These are phyloP conservation scores for Hippoglossus stenolepis DNA, from an alignment of 2,113 vertebrate species.

Conservation along the genomic window DNA sequence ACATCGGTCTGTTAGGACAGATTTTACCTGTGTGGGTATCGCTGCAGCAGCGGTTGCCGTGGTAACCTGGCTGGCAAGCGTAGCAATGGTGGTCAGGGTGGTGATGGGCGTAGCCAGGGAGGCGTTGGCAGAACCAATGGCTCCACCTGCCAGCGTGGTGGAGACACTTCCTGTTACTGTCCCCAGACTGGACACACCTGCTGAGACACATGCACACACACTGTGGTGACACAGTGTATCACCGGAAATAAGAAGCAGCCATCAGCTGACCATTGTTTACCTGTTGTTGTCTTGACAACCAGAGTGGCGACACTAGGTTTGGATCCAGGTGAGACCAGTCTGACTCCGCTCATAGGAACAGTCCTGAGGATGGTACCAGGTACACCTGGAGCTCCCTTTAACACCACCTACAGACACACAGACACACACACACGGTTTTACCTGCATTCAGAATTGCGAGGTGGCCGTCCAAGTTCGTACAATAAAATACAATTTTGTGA, in stretches of 20 bases:
- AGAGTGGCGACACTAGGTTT: conserved; percentile 88
- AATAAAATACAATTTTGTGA: no score
- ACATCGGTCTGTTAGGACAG: background rate
- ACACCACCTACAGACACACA: conserved; percentile 82
- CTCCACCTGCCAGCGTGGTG: conserved; percentile 79
- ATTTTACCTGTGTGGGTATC: conserved; percentile 84
- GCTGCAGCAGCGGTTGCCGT: conserved; percentile 76
- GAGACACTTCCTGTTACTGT: conserved; percentile 86
- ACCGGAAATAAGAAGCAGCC: background rate
- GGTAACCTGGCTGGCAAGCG: conserved; percentile 86
- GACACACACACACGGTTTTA: no score
- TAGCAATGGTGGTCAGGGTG: conserved; percentile 85
- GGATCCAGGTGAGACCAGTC: conserved; percentile 86
- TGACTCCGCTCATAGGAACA: conserved; percentile 87
- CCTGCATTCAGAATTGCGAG: no score
- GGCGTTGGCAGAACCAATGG: conserved; percentile 76
- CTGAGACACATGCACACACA: background rate
- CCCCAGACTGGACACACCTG: conserved; percentile 86
- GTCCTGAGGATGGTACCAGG: conserved; percentile 89
- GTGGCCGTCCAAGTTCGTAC: no score
- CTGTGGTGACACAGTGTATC: background rate
- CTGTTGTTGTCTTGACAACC: conserved; percentile 90
- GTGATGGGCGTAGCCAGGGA: conserved; percentile 86
- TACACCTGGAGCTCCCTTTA: conserved; percentile 88
- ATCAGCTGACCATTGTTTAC: conserved; percentile 55